Evolutionary conservation across 2,888 invertebrate genomes (phyloP), one percentile per base, ranked within the genome.

Genomic region (Coleophora deauratella): DNA sequence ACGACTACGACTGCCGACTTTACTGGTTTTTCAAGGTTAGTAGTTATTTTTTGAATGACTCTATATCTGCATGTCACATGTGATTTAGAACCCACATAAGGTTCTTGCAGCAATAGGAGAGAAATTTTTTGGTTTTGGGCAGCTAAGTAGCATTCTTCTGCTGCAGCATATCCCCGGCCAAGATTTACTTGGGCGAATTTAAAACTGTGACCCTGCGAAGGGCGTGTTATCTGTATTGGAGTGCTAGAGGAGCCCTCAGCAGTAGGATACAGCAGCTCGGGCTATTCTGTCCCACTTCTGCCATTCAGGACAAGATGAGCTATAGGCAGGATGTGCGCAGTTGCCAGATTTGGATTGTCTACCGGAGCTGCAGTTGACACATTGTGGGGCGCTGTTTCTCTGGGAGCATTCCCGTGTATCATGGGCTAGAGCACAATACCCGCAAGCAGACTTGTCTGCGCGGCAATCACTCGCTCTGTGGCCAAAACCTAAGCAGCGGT

Each of bases 261-360:
- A n/a, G 8, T 46, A 46, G 0, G 44, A 31, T 3, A 42, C 35
- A 0, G 28, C 9, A 7, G 40, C 21, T 10, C 47, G 27, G 3
- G 47, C 49, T 27, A 50, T 11, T 3, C 33, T 15, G 11, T 50
- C 47, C 44, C n/a, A n/a, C n/a, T n/a, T n/a, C n/a, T n/a, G n/a
- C n/a, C n/a, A n/a, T n/a, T n/a, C n/a, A n/a, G n/a, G 28, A 10
- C 28, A 28, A 9, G 2, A 1, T 1, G 28, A 1, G 2, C 10
- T 10, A 28, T 9, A 28, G 10, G 28, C 28, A 10, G 8, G 8
- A 10, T 28, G 28, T 1, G 8, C 28, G 2, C 10, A 8, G 8
- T 2, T 28, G 8, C 10, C 28, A 1, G 10, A 10, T 10, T 28
- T 28, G 28, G 28, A 8, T 2, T 9, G 28, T 8, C 10, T 8